Conservation (phyloP, 2,113 vertebrate species). For the Pedionomus torquatus region DNA sequence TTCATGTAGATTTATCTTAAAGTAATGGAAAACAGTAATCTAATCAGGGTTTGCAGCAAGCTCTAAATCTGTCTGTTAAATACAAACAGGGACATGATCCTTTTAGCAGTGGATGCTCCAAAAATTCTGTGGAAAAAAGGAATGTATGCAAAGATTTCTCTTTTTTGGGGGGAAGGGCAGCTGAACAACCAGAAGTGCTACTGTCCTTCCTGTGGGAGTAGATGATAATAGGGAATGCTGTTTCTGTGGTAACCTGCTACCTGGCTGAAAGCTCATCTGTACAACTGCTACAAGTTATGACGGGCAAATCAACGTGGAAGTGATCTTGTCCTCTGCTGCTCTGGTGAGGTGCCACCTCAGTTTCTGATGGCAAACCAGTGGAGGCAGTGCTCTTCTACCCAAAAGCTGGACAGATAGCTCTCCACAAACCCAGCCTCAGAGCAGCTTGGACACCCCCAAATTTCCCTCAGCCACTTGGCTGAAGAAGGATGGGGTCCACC, state of each 20-base stretch:
- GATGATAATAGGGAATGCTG: neutral
- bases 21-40: neutral
- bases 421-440: neutral
- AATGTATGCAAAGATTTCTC: neutral
- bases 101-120: neutral
- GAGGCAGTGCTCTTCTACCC: neutral
- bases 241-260: constrained; percentile 5
- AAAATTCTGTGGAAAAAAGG: neutral
- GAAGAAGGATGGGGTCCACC: neutral
- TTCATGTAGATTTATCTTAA: neutral
- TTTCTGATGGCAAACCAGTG: rapidly evolving
- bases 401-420: neutral
- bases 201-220: neutral
- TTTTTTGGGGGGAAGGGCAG: neutral
- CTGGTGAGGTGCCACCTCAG: neutral
- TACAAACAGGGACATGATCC: neutral
- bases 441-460: neutral
- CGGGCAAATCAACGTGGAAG: neutral
- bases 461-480: rapidly evolving
- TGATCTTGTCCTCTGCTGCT: neutral
- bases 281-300: neutral
- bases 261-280: neutral
- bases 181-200: neutral
- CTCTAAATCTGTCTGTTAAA: neutral
- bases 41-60: neutral